Conservation (phyloP, 2,113 vertebrate genomes). For the Typhlomys cinereus region DNA sequence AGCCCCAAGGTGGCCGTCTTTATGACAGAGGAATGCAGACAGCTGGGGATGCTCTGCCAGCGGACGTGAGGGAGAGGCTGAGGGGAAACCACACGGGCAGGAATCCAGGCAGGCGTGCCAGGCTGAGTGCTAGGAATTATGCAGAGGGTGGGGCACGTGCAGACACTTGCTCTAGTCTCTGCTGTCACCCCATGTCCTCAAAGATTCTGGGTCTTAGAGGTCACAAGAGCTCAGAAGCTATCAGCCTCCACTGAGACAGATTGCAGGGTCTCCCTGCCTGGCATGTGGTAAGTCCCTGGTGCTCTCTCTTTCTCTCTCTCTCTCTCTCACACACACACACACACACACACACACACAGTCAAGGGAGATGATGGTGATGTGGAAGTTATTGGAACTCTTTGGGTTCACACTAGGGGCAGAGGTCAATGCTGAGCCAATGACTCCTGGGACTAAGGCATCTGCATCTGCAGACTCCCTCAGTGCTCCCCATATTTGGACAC, state of each 20-base stretch:
- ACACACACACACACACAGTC: too few species aligned
- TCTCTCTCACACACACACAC: too few species aligned
- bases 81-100: constrained; percentile 71
- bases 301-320: too few species aligned
- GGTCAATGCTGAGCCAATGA: background rate
- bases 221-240: constrained; percentile 7
- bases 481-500: background rate
- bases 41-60: constrained; percentile 71
- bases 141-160: background rate
- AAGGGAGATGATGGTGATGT: background rate
- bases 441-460: rapidly evolving
- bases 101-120: constrained; percentile 70
- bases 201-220: background rate
- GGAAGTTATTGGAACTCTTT: background rate
- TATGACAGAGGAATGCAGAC: constrained; percentile 72
- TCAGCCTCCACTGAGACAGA: background rate
- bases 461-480: background rate
- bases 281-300: background rate
- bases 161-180: constrained; percentile 29
- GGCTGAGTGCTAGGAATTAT: constrained; percentile 66
- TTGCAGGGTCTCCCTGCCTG: background rate
- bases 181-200: constrained; percentile 25
- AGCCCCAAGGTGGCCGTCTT: constrained; percentile 65
- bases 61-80: constrained; percentile 75
- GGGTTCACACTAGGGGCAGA: background rate